Conservation (phyloP, 1,140 invertebrate genomes). For the Rhyzopertha dominica region DNA sequence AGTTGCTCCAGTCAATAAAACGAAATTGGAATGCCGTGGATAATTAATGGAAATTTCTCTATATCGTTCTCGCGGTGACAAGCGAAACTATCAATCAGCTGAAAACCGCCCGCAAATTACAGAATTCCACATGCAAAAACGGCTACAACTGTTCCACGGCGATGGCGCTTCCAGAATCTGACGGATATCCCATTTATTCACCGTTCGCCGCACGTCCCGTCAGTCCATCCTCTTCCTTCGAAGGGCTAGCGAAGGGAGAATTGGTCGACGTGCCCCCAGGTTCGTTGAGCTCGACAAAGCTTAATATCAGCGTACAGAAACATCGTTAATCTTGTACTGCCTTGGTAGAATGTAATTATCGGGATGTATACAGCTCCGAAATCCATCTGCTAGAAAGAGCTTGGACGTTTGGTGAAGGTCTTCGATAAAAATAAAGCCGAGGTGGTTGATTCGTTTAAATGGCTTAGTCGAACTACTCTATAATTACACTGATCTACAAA, state of each 20-base stretch:
- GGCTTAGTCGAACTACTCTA: too few species aligned
- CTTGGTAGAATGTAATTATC: constrained; percentile 44
- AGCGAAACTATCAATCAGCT: constrained; percentile 44
- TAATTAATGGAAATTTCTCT: constrained; percentile 45
- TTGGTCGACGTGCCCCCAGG: too few species aligned
- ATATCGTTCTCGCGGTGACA: constrained; percentile 41
- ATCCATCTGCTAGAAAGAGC: too few species aligned
- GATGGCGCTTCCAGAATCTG: constrained; percentile 27
- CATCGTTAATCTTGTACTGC: constrained; percentile 44
- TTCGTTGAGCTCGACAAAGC: constrained; percentile 30
- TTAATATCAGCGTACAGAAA: constrained; percentile 41
- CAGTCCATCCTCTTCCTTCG: too few species aligned
- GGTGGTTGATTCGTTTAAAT: too few species aligned
- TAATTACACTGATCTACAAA: too few species aligned
- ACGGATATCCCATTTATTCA: constrained; percentile 11
- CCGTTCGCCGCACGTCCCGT: too few species aligned
- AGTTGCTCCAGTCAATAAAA: too few species aligned
- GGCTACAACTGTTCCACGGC: constrained; percentile 20
- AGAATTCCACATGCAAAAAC: constrained; percentile 38
- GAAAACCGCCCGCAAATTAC: constrained; percentile 32
- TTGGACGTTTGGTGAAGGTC: too few species aligned
- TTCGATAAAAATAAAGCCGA: too few species aligned
- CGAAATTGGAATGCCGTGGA: too few species aligned
- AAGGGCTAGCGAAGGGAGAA: too few species aligned
- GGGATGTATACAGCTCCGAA: constrained; percentile 31